Evolutionary conservation across 2,888 invertebrate species (phyloP).

Genomic region (Nomada fucata): DNA sequence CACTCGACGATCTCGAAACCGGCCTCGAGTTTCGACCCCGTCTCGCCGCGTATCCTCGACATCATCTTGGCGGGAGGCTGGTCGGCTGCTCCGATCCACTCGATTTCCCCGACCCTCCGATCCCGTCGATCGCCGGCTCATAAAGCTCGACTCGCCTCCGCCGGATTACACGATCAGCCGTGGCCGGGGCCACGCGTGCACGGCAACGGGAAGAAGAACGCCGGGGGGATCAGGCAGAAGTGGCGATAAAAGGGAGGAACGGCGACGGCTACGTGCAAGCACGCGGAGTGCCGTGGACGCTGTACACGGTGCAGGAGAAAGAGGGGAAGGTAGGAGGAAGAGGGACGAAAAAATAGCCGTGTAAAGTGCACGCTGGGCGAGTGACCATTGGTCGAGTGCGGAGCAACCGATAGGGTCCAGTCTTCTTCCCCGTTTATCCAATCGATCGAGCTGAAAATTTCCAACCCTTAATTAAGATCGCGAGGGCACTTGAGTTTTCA

Average conservation of each 20-base stretch:
- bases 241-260: constrained; percentile 27
- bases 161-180: constrained; percentile 9
- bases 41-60: background rate
- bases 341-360: constrained; percentile 62
- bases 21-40: background rate
- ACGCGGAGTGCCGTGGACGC: background rate
- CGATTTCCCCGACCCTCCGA: background rate
- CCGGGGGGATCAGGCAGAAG: constrained; percentile 3
- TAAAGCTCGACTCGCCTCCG: constrained; percentile 45
- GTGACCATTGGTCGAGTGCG: constrained; percentile 68
- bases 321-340: background rate
- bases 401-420: constrained; percentile 68
- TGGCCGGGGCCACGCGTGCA: background rate
- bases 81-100: constrained; percentile 4
- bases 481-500: constrained; percentile 80
- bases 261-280: background rate
- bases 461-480: constrained; percentile 81
- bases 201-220: background rate
- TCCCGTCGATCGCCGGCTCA: constrained; percentile 12
- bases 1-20: constrained; percentile 32
- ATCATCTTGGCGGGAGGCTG: constrained; percentile 25
- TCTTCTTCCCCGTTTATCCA: constrained; percentile 76
- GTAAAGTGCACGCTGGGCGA: constrained; percentile 68
- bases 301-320: too few relatives aligned
- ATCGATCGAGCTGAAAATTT: constrained; percentile 80